These are phyloP conservation scores for Drosophila nigromelanica DNA, from an alignment of 1,140 invertebrate species.

Conservation along the genomic window DNA sequence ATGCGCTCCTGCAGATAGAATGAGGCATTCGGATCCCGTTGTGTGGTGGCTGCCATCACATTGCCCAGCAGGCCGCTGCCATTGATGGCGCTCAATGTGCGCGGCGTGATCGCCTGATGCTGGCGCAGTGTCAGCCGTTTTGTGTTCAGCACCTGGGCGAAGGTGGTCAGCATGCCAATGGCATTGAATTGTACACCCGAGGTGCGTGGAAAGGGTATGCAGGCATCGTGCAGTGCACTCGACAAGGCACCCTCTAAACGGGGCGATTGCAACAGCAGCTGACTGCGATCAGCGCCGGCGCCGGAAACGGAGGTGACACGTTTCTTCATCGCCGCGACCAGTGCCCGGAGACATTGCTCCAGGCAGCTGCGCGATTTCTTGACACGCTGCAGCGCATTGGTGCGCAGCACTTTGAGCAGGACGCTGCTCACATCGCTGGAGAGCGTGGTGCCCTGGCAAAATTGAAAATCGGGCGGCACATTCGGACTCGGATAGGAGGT, in stretches of 20 bases:
- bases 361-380: constrained; percentile 91
- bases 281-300: constrained; percentile 75
- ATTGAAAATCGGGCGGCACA: constrained; percentile 89
- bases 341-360: constrained; percentile 90
- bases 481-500: constrained; percentile 84
- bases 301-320: constrained; percentile 52
- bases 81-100: constrained; percentile 89
- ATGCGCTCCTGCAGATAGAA: constrained; percentile 93
- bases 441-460: constrained; percentile 86
- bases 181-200: constrained; percentile 97
- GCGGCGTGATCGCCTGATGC: constrained; percentile 69
- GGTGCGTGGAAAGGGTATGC: constrained; percentile 96
- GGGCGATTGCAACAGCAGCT: constrained; percentile 79
- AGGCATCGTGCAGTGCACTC: constrained; percentile 88
- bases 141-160: constrained; percentile 91
- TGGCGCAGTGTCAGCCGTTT: constrained; percentile 86
- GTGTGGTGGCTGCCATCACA: constrained; percentile 85
- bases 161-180: constrained; percentile 92
- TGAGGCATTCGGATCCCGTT: constrained; percentile 86
- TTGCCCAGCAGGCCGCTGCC: constrained; percentile 84
- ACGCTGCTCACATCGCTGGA: constrained; percentile 86
- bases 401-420: constrained; percentile 89
- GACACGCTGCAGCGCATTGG: constrained; percentile 90
- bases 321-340: constrained; percentile 89
- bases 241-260: constrained; percentile 78